Evolutionary conservation across 2,797 vertebrate species (phyloP), one percentile per base, ranked within the genome.

Genomic region (Sparidentex hasta): DNA sequence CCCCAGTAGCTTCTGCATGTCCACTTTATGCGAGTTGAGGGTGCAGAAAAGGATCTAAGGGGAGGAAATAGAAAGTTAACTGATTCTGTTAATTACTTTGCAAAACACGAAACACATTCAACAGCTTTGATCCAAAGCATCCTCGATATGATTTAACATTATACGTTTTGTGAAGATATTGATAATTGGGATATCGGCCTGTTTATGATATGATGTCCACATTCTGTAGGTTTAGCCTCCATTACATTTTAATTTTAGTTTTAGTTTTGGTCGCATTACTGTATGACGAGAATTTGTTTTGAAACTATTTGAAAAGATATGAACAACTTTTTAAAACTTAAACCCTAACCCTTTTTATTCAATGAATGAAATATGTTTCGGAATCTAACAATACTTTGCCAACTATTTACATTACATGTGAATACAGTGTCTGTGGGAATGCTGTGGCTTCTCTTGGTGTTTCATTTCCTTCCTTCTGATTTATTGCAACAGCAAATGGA

Each of bases 1-100:
- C 0, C 98, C 98, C 59, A 99, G 91, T 1, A 99, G 94, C 86
- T 98, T 99, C 94, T 97, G 97, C 98, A 99, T 99, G 92, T 99
- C 98, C 77, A 99, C 98, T 80, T 99, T 99, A 87, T 99, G 97
- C 0, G 98, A 98, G 91, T 99, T 99, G 52, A 99, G 94, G 6
- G 98, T 99, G 88, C 98, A 99, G 87, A 99, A 99, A 16, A 99
- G 91, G 87, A 99, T 99, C 98, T 99, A 91, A 41, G 27, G 18
- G 21, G 18, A 41, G 2, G 13, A 70, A 16, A 82, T 25, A 4
- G 25, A 23, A 64, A 16, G 1, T 33, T 0, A 16, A 2, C 0
- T 65, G 38, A 38, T 38, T 46, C 3, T n/a, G 2, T 62, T 43
- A 12, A 27, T 38, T 7, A 29, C 4, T 50, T 43, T 33, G 21